Conservation (phyloP, 2,797 vertebrate genomes). For the Sitta carolinensis region DNA sequence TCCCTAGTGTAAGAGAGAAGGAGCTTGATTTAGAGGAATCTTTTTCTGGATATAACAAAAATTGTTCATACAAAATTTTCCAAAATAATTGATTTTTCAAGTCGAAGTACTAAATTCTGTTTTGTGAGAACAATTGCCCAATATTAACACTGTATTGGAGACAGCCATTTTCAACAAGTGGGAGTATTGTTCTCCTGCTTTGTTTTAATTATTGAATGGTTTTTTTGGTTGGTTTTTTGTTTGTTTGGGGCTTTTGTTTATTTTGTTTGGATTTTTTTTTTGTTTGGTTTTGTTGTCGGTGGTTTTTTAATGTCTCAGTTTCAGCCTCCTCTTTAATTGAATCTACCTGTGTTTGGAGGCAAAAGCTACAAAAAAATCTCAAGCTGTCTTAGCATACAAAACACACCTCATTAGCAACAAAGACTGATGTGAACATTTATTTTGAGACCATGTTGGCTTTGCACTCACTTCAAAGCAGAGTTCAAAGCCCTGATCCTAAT, state of each 20-base stretch:
- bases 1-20: background rate
- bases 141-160: background rate
- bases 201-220: background rate
- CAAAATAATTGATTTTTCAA: background rate
- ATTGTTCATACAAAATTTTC: background rate
- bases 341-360: background rate
- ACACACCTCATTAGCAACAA: background rate
- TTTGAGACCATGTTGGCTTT: background rate
- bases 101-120: background rate
- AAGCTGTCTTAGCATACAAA: background rate
- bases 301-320: background rate
- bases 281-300: background rate
- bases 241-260: fast-evolving
- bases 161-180: background rate
- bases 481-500: background rate
- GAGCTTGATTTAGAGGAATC: background rate
- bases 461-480: background rate
- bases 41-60: background rate
- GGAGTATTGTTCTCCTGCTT: background rate
- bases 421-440: background rate
- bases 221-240: background rate
- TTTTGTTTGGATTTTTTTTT: background rate
- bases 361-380: background rate
- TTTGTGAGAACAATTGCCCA: background rate
- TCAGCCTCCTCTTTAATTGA: background rate